These are phyloP conservation scores for Holothuria scabra DNA, from an alignment of 53 echinoderm and acorn worm species.

Conservation along the genomic window DNA sequence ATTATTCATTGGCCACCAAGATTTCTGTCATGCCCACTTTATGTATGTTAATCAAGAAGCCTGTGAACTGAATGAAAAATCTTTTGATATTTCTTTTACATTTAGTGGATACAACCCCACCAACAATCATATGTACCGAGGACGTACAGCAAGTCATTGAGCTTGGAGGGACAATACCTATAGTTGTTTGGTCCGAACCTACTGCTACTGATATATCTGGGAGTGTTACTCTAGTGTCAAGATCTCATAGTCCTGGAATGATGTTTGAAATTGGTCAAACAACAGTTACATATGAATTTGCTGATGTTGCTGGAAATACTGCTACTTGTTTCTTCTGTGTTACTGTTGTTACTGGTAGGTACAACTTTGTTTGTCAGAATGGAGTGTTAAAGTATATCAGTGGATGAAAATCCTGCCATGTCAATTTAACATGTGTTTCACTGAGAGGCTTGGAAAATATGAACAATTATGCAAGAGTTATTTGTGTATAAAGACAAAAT, in stretches of 20 bases:
- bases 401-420: too few relatives aligned
- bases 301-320: slow-evolving; percentile 66
- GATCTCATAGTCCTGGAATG: slow-evolving; percentile 61
- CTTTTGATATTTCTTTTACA: too few relatives aligned
- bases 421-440: too few relatives aligned
- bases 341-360: not conserved
- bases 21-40: too few relatives aligned
- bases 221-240: slow-evolving; percentile 2
- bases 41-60: too few relatives aligned
- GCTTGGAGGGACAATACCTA: slow-evolving; percentile 46
- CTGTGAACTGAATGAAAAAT: too few relatives aligned
- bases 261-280: slow-evolving; percentile 59
- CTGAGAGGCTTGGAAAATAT: too few relatives aligned
- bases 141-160: slow-evolving; percentile 29
- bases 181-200: slow-evolving; percentile 61
- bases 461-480: too few relatives aligned
- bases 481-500: too few relatives aligned
- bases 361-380: too few relatives aligned
- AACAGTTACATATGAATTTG: slow-evolving; percentile 61
- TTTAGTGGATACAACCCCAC: slow-evolving; percentile 70
- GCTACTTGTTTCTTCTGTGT: slow-evolving; percentile 67
- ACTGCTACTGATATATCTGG: slow-evolving; percentile 78
- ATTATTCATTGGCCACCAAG: too few relatives aligned
- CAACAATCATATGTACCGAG: slow-evolving; percentile 45
- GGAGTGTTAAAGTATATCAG: too few relatives aligned